phyloP scores from a whole-genome alignment of 2,113 vertebrate species.

The Entelurus aequoreus region DNA sequence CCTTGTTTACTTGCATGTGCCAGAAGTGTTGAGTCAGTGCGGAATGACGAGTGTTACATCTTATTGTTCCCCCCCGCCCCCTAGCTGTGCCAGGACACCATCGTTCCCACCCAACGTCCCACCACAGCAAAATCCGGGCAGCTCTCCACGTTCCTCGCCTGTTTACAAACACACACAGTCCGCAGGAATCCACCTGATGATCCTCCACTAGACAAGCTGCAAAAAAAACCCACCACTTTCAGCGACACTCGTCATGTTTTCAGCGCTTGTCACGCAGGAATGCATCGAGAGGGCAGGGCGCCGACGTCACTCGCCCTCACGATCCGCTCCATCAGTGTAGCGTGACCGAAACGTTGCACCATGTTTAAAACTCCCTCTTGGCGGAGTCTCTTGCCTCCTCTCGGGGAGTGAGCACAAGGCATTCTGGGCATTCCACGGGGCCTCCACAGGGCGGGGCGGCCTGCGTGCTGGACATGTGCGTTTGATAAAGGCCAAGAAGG shows the following conservation, averaged over 20 bases:
- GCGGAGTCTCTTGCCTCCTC: slow-evolving; percentile 31
- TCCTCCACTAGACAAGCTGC: slow-evolving; percentile 25
- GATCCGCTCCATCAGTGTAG: slow-evolving; percentile 38
- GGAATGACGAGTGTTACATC: neutral
- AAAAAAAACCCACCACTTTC: neutral
- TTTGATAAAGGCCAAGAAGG: slow-evolving; percentile 11
- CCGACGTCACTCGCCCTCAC: slow-evolving; percentile 33
- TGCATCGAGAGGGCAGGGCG: neutral
- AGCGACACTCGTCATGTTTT: neutral
- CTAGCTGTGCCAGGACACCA: slow-evolving; percentile 14
- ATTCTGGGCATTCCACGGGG: slow-evolving; percentile 67
- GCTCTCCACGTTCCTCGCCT: slow-evolving; percentile 30
- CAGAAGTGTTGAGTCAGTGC: neutral
- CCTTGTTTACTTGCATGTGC: neutral
- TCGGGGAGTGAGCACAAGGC: slow-evolving; percentile 53
- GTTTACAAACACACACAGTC: slow-evolving; percentile 54
- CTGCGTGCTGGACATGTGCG: slow-evolving; percentile 24
- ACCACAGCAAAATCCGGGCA: slow-evolving; percentile 19
- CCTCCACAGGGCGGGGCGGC: slow-evolving; percentile 42
- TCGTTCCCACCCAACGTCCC: slow-evolving; percentile 20
- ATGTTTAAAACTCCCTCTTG: slow-evolving; percentile 35
- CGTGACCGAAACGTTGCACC: slow-evolving; percentile 33
- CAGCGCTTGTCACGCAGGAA: slow-evolving; percentile 27
- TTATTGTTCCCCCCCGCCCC: neutral
- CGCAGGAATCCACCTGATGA: slow-evolving; percentile 56